Percentiles rank a stretch among this genome's conserved stretches.
These are phyloP conservation scores for Semaprochilodus insignis DNA, from an alignment of 2,797 vertebrate genomes.

Conservation along the genomic window DNA sequence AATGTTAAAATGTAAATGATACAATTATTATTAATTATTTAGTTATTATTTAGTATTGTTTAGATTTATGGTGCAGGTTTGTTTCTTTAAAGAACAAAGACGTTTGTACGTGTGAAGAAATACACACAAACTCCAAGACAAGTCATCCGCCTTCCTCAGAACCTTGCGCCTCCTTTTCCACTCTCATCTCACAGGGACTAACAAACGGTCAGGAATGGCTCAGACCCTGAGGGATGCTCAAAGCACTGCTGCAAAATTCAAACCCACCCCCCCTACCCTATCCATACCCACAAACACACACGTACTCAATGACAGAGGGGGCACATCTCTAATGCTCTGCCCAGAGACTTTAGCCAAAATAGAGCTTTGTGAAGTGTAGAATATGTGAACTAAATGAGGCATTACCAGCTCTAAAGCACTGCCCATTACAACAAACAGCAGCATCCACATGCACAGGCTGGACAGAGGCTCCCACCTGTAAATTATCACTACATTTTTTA, in stretches of 20 bases:
- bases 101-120: conserved; percentile 5
- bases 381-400: neutral
- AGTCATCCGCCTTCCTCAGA: neutral
- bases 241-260: conserved; percentile 35
- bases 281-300: conserved; percentile 11
- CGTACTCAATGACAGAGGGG: conserved; percentile 24
- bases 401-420: neutral
- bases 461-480: neutral
- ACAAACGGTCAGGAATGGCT: conserved; percentile 45
- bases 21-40: too few species aligned
- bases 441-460: neutral
- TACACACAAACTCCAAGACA: conserved; percentile 7
- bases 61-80: neutral
- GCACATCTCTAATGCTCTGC: neutral
- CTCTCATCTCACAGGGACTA: conserved; percentile 22
- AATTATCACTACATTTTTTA: too few species aligned
- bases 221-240: conserved; percentile 20
- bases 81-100: neutral
- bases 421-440: neutral
- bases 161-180: conserved; percentile 39
- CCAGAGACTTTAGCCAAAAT: neutral
- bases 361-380: conserved; percentile 2
- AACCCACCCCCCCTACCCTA: conserved; percentile 36
- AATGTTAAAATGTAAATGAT: too few species aligned
- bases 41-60: too few species aligned